phyloP scores from a whole-genome alignment of 2,888 invertebrate genomes.

The Pristionchus japonicus region DNA sequence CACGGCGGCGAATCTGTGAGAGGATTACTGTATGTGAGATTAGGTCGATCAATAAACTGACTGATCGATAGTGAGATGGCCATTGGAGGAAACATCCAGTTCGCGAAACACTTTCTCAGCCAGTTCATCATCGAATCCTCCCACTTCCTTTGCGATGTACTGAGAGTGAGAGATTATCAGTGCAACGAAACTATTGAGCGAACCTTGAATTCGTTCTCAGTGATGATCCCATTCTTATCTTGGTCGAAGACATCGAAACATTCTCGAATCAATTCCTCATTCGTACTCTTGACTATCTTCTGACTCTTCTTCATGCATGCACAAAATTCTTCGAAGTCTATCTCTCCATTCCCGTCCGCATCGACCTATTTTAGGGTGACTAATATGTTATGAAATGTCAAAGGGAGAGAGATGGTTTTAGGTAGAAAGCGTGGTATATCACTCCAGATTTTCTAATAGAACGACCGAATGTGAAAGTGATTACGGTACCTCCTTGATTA shows the following conservation, averaged over 20 bases:
- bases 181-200: not conserved
- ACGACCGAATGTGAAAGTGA: too few relatives aligned
- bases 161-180: constrained; percentile 51
- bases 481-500: constrained; percentile 5
- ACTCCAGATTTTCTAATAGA: too few relatives aligned
- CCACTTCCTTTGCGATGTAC: constrained; percentile 74
- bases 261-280: constrained; percentile 67
- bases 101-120: constrained; percentile 74
- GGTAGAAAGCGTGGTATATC: too few relatives aligned
- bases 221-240: constrained; percentile 70
- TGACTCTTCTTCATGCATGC: constrained; percentile 75
- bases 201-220: constrained; percentile 74
- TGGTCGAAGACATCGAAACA: constrained; percentile 75
- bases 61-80: constrained; percentile 73
- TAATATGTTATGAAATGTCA: not conserved
- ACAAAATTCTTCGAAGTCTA: constrained; percentile 75
- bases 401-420: too few relatives aligned
- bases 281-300: constrained; percentile 67
- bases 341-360: constrained; percentile 75
- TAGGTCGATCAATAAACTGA: not conserved
- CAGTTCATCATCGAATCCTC: constrained; percentile 71
- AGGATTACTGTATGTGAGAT: constrained; percentile 13
- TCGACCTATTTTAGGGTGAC: constrained; percentile 63
- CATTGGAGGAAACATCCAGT: constrained; percentile 74
- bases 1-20: constrained; percentile 65